Percentiles rank a stretch among this genome's conserved stretches.
phyloP scores from a whole-genome alignment of 2,888 invertebrate genomes.

The Synergus laeviventris region DNA sequence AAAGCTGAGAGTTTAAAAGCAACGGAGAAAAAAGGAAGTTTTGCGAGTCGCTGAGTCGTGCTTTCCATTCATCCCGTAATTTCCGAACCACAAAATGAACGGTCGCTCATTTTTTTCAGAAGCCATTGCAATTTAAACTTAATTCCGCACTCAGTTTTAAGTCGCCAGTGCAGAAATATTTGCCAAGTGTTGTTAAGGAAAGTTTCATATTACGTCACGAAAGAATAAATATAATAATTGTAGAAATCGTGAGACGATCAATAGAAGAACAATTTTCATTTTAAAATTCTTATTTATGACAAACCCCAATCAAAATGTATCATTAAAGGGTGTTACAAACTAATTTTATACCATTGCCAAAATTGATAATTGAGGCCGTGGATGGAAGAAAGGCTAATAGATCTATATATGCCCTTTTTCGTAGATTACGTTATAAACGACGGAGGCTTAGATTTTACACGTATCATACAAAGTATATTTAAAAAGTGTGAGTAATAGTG shows the following conservation, averaged over 20 bases:
- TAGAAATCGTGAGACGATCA: background rate
- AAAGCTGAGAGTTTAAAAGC: conserved; percentile 39
- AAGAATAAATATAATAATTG: background rate
- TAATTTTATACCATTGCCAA: too few relatives aligned
- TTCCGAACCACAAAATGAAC: conserved; percentile 57
- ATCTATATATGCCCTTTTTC: too few relatives aligned
- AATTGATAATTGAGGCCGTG: too few relatives aligned
- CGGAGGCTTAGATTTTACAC: too few relatives aligned
- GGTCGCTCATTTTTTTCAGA: conserved; percentile 41
- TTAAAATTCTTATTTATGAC: too few relatives aligned
- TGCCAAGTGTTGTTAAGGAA: background rate
- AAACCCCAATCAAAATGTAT: too few relatives aligned
- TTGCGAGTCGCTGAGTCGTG: conserved; percentile 57
- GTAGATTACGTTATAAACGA: too few relatives aligned
- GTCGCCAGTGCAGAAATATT: background rate
- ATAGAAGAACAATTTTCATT: background rate
- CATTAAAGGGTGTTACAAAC: too few relatives aligned
- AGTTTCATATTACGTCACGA: background rate
- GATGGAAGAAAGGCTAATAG: too few relatives aligned
- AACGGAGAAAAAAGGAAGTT: conserved; percentile 46
- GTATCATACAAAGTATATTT: too few relatives aligned
- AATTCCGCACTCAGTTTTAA: background rate
- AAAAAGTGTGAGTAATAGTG: too few relatives aligned
- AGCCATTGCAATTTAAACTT: background rate
- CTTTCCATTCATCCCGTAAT: conserved; percentile 56